Evolutionary conservation across 1,140 invertebrate species (phyloP), one percentile per base, ranked within the genome.

Genomic region (Eulimnadia texana): DNA sequence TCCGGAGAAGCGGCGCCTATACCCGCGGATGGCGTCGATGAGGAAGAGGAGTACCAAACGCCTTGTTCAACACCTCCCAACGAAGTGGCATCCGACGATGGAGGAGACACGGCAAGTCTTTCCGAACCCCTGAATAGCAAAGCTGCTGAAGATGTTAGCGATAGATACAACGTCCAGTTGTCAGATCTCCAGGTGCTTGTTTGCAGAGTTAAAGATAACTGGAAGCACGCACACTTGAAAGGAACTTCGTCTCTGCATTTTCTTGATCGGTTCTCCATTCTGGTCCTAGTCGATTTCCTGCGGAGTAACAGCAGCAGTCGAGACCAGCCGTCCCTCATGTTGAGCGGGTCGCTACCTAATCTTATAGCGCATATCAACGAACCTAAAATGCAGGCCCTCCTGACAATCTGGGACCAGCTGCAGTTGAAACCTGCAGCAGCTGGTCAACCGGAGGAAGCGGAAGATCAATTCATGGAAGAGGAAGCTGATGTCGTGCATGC

Each of bases 291-390:
- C 33, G 55, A 57, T 29, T 28, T 29, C n/a, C 22, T 29, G n/a
- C 27, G 55, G 22, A 11, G 28, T 3, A 33, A 29, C 28, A 2
- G 11, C 22, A 27, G 20, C 16, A 27, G 11, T 22, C 22, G 27
- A 13, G 55, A 33, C 3, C 42, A 50, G 24, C 92, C 92, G 2
- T 84, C 82, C 47, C 74, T 89, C 9, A 88, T 84, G 13, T 70
- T 95, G 2, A 83, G 84, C 52, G 91, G 88, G 49, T 90, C 85
- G 63, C 74, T 96, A 56, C 91, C 91, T 0, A 83, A 85, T 70
- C 74, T 96, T 20, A 84, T 89, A 47, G 84, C 90, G 27, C 93
- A 96, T 72, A 78, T 95, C 16, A 94, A 91, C 74, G 89, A 93
- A 71, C 82, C 85, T 64, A 93, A 93, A 72, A 82, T 93, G 20